Evolutionary conservation across 1,140 invertebrate species (phyloP).

Genomic region (Eriocheir sinensis): DNA sequence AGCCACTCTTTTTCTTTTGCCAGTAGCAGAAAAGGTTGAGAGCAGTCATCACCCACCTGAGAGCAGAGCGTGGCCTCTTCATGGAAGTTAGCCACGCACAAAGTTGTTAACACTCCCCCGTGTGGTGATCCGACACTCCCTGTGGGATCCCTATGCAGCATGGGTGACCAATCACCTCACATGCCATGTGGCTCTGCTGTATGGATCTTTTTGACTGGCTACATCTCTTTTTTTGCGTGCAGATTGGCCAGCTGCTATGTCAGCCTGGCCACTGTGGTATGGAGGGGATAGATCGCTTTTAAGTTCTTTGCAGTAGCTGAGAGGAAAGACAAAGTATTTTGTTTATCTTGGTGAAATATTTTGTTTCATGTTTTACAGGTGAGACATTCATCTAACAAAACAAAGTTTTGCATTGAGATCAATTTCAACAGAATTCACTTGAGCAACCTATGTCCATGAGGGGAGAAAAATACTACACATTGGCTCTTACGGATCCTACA

Average conservation of each 20-base stretch:
- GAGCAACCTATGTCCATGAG: no score
- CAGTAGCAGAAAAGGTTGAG: no score
- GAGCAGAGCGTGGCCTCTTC: conserved; percentile 98
- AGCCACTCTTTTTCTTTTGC: no score
- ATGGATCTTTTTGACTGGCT: conserved; percentile 85
- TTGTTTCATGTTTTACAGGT: no score
- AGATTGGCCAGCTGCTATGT: conserved; percentile 99
- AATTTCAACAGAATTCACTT: no score
- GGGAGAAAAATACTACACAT: not conserved
- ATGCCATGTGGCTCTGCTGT: conserved; percentile 97
- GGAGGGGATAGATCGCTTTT: conserved; percentile 95
- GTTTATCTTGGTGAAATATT: not conserved
- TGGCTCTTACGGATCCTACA: conserved; percentile 92
- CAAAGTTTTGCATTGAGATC: no score
- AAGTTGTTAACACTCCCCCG: conserved; percentile 99
- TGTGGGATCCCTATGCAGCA: conserved; percentile 98
- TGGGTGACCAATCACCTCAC: conserved; percentile 97
- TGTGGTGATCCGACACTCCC: conserved; percentile 98
- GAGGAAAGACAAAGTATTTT: conserved; percentile 79
- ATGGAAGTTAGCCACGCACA: conserved; percentile 97
- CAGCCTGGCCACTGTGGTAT: conserved; percentile 98
- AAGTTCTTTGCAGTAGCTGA: conserved; percentile 97
- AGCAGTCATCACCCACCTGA: conserved; percentile 88
- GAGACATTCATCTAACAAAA: no score
- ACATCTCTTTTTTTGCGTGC: conserved; percentile 89